Conservation (phyloP, 2,797 vertebrate species). For the Artibeus jamaicensis region DNA sequence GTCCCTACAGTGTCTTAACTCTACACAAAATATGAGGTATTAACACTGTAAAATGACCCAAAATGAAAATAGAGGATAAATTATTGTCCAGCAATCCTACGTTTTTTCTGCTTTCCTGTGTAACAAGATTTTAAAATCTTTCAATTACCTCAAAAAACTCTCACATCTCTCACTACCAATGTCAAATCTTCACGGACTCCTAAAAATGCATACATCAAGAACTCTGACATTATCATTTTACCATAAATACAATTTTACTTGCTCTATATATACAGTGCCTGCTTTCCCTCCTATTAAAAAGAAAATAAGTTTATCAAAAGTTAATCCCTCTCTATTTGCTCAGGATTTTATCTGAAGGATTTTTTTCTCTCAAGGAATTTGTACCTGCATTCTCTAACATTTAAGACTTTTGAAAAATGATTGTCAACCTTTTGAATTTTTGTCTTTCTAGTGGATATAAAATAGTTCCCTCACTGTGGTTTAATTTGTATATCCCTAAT, state of each 20-base stretch:
- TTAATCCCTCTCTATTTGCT: not conserved
- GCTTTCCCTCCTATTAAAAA: not conserved
- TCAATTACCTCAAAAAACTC: not conserved
- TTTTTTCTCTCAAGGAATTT: not conserved
- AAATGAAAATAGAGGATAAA: not conserved
- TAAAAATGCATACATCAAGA: not conserved
- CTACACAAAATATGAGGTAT: not conserved
- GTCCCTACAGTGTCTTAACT: not conserved
- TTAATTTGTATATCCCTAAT: not conserved
- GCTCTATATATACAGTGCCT: not conserved
- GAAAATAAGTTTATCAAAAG: not conserved
- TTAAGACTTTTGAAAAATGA: not conserved
- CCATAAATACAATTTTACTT: not conserved
- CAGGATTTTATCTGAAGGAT: not conserved
- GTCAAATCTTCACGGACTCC: not conserved
- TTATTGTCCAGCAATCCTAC: not conserved
- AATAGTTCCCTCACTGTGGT: not conserved
- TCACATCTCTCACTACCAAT: not conserved
- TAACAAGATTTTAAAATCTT: not conserved
- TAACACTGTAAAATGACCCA: not conserved
- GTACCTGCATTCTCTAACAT: not conserved
- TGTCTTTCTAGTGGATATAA: not conserved
- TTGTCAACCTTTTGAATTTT: not conserved
- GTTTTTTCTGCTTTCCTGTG: not conserved
- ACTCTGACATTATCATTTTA: not conserved